Conservation (phyloP, 2,888 invertebrate genomes). For the Osmoderma eremita region DNA sequence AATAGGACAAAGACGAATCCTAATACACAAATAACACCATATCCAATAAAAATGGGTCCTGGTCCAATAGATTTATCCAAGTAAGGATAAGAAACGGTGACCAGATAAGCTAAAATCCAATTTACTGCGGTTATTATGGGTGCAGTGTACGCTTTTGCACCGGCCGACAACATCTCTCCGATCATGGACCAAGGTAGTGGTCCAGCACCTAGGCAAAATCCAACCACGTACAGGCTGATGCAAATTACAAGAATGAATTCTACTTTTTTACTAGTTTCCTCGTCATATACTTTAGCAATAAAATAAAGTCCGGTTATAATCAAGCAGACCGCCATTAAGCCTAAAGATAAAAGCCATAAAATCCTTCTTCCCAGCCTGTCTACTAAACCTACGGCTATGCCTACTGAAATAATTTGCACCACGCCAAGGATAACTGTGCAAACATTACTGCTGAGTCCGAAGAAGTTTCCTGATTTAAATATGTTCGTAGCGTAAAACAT, state of each 20-base stretch:
- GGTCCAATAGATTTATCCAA: slow-evolving; percentile 56
- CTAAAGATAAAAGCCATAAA: slow-evolving; percentile 77
- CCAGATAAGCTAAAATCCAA: slow-evolving; percentile 62
- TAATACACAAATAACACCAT: slow-evolving; percentile 63
- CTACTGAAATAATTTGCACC: slow-evolving; percentile 79
- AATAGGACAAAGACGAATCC: slow-evolving; percentile 64
- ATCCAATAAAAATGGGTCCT: slow-evolving; percentile 66
- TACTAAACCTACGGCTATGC: slow-evolving; percentile 73
- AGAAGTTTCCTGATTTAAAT: slow-evolving; percentile 73
- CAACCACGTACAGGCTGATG: slow-evolving; percentile 62
- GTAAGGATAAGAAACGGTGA: slow-evolving; percentile 64
- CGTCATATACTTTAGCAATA: slow-evolving; percentile 65
- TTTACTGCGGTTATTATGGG: slow-evolving; percentile 62
- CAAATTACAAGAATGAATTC: slow-evolving; percentile 51
- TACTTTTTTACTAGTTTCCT: slow-evolving; percentile 54
- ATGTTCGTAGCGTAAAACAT: slow-evolving; percentile 80
- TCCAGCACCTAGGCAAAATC: slow-evolving; percentile 65
- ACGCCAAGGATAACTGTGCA: slow-evolving; percentile 80
- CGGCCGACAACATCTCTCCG: slow-evolving; percentile 64
- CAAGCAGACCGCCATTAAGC: slow-evolving; percentile 74
- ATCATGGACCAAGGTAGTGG: slow-evolving; percentile 66
- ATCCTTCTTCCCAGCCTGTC: slow-evolving; percentile 82
- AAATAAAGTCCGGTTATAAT: slow-evolving; percentile 77
- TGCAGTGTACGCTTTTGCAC: slow-evolving; percentile 59
- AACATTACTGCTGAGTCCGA: slow-evolving; percentile 69